phyloP scores from a whole-genome alignment of 2,797 vertebrate genomes.

The Chelmon rostratus region DNA sequence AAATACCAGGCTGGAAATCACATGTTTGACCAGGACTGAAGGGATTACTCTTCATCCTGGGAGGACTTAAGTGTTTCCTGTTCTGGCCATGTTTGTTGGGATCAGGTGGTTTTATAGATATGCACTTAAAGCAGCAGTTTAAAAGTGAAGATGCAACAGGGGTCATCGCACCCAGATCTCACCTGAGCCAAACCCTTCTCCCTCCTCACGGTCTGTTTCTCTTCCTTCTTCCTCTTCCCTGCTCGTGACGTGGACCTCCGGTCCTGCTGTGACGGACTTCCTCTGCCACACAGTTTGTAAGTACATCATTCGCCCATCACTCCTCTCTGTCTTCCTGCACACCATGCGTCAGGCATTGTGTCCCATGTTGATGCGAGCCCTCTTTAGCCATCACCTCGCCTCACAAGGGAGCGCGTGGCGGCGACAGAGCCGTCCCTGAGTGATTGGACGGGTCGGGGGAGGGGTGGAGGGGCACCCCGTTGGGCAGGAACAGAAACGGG shows the following conservation, averaged over 20 bases:
- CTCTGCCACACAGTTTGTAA: constrained; percentile 86
- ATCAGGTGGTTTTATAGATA: constrained; percentile 43
- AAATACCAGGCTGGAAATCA: constrained; percentile 25
- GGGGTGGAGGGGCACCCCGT: constrained; percentile 50
- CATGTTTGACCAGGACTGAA: constrained; percentile 65
- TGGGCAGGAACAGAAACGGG: constrained; percentile 73
- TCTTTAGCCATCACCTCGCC: constrained; percentile 62
- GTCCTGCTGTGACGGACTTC: constrained; percentile 71
- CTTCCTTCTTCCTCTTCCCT: constrained; percentile 22
- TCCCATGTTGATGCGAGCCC: constrained; percentile 41
- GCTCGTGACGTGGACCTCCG: constrained; percentile 19
- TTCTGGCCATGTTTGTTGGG: constrained; percentile 60
- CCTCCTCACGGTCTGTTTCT: constrained; percentile 33
- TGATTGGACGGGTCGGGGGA: constrained; percentile 59
- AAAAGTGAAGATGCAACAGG: neutral
- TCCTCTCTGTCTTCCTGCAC: constrained; percentile 64
- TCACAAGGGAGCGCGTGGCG: constrained; percentile 50
- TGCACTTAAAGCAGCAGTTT: constrained; percentile 33
- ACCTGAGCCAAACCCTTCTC: constrained; percentile 14
- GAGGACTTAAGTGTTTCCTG: constrained; percentile 72
- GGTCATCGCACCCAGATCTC: constrained; percentile 19
- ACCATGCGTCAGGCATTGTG: constrained; percentile 69
- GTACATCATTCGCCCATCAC: constrained; percentile 83
- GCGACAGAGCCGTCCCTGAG: constrained; percentile 55
- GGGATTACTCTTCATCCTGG: constrained; percentile 68